Evolutionary conservation across 2,113 vertebrate genomes (phyloP).

Genomic region (Sinocyclocheilus grahami): DNA sequence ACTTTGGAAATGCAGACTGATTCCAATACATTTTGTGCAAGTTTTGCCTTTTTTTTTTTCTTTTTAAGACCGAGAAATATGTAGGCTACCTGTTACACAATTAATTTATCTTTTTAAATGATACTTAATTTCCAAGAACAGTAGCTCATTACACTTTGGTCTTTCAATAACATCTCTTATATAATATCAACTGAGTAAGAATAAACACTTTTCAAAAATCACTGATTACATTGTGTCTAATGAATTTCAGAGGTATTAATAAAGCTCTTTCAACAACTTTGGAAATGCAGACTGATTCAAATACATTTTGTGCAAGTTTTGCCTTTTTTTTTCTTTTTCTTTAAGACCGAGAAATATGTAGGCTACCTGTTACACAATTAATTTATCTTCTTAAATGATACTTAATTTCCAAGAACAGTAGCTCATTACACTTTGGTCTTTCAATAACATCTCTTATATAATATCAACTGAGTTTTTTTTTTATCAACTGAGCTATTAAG

Average conservation of each 20-base stretch:
- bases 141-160: not conserved
- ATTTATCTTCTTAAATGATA: not conserved
- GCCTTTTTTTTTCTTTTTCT: not conserved
- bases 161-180: not conserved
- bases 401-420: not conserved
- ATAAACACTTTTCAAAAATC: constrained; percentile 97
- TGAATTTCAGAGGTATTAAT: not conserved
- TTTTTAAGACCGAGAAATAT: not conserved
- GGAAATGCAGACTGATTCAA: not conserved
- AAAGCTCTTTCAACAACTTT: not conserved
- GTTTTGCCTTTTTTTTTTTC: not conserved
- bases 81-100: not conserved
- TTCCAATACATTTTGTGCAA: not conserved
- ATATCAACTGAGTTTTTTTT: no score
- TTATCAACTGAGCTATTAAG: no score
- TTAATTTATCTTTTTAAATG: no score
- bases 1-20: not conserved
- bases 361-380: not conserved
- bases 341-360: not conserved
- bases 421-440: not conserved
- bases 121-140: not conserved
- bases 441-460: not conserved
- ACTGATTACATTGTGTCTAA: not conserved
- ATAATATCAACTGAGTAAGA: constrained; percentile 65
- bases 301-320: not conserved